Evolutionary conservation across 2,888 invertebrate species (phyloP).

Genomic region (Trissonchulus latispiculum): DNA sequence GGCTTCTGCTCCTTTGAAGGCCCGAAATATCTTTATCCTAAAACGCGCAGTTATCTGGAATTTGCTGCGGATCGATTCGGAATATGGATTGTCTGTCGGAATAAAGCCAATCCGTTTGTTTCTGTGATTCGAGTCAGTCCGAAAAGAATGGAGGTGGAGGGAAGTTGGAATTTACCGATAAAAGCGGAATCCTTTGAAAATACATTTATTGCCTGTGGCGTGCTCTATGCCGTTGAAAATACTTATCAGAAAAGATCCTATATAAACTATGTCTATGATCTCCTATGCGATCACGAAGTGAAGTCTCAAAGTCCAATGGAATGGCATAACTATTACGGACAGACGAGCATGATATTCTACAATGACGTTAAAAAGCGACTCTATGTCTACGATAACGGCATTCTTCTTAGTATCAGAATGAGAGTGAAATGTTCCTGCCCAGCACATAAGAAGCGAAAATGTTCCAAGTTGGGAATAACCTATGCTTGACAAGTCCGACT

Average conservation of each 20-base stretch:
- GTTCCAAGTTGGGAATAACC: too few relatives aligned
- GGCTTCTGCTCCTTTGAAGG: background rate
- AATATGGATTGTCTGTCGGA: constrained; percentile 2
- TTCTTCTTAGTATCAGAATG: background rate
- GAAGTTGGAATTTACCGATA: constrained; percentile 1
- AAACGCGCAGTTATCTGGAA: constrained; percentile 13
- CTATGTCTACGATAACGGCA: constrained; percentile 11
- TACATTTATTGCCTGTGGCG: constrained; percentile 16
- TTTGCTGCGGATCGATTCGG: constrained; percentile 16
- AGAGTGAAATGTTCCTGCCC: constrained; percentile 9
- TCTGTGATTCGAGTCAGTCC: background rate
- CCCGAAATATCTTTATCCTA: constrained; percentile 11
- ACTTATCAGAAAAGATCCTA: background rate
- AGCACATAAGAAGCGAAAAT: background rate
- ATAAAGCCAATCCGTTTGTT: background rate
- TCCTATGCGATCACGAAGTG: constrained; percentile 10
- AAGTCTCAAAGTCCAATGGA: background rate
- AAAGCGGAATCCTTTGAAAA: constrained; percentile 15
- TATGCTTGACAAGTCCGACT: too few relatives aligned
- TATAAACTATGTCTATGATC: constrained; percentile 13
- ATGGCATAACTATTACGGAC: constrained; percentile 5
- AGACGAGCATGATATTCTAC: constrained; percentile 6
- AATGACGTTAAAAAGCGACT: constrained; percentile 1
- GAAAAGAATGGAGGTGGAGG: background rate
- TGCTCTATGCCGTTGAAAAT: constrained; percentile 13